These are phyloP conservation scores for Conus betulinus DNA, from an alignment of 1,140 invertebrate genomes.

Conservation along the genomic window DNA sequence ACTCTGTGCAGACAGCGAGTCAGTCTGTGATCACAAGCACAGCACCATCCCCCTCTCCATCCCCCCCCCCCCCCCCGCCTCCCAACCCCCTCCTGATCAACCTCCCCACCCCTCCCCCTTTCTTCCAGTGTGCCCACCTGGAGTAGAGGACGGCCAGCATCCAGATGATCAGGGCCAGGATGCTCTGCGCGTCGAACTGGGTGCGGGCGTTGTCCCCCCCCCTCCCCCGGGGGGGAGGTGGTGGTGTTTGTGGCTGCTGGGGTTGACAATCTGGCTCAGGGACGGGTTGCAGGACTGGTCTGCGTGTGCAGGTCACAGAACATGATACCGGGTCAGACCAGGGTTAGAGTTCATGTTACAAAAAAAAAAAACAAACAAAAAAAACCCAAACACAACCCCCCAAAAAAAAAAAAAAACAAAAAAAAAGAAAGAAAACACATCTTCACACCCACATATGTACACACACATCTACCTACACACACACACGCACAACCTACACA, in stretches of 20 bases:
- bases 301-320: conserved; percentile 58
- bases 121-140: conserved; percentile 73
- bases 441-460: not conserved
- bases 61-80: too few relatives aligned
- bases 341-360: too few relatives aligned
- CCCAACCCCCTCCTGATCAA: too few relatives aligned
- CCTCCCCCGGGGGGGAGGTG: conserved; percentile 26
- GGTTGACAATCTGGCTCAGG: conserved; percentile 70
- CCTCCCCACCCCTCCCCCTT: too few relatives aligned
- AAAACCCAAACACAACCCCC: not conserved
- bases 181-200: conserved; percentile 78
- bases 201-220: conserved; percentile 36
- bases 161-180: conserved; percentile 95
- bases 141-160: conserved; percentile 97
- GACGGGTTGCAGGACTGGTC: conserved; percentile 87
- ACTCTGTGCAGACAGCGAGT: too few relatives aligned
- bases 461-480: too few relatives aligned
- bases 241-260: conserved; percentile 27
- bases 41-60: too few relatives aligned
- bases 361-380: conserved; percentile 25
- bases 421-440: too few relatives aligned
- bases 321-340: too few relatives aligned
- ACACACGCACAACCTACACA: too few relatives aligned
- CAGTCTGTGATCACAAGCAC: too few relatives aligned
- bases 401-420: not conserved